Evolutionary conservation across 1,140 invertebrate species (phyloP).

Genomic region (Micrasema minimum): DNA sequence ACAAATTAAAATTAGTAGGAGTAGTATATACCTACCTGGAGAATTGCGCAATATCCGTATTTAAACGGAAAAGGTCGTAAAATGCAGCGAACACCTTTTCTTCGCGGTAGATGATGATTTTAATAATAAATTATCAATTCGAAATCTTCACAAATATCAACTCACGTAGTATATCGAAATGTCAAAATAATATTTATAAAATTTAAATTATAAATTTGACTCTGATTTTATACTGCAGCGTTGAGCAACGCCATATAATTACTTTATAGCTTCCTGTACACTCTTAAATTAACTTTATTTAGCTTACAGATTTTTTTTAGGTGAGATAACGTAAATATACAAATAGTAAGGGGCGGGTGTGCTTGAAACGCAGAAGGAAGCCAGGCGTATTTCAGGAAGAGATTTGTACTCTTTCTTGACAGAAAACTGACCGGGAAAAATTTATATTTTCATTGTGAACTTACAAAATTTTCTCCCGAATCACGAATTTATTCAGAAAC

Average conservation of each 20-base stretch:
- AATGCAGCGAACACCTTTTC: too few relatives aligned
- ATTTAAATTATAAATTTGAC: background rate
- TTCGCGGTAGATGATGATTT: too few relatives aligned
- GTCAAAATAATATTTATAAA: background rate
- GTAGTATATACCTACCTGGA: constrained; percentile 7
- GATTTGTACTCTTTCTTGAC: background rate
- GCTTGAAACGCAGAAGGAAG: constrained; percentile 1
- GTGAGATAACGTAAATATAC: constrained; percentile 40
- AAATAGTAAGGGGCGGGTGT: constrained; percentile 41
- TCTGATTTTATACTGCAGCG: background rate
- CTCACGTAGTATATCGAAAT: constrained; percentile 2
- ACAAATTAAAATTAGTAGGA: too few relatives aligned
- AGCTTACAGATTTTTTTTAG: constrained; percentile 10
- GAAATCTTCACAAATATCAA: background rate
- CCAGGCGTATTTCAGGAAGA: constrained; percentile 2
- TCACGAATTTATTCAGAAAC: constrained; percentile 1
- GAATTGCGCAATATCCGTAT: constrained; percentile 17
- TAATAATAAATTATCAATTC: too few relatives aligned
- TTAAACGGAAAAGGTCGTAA: too few relatives aligned
- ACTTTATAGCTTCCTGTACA: background rate
- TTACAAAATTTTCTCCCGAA: too few relatives aligned
- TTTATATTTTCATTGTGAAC: background rate
- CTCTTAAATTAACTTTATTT: constrained; percentile 19
- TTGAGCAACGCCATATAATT: constrained; percentile 2
- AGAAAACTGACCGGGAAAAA: background rate